Conservation (phyloP, 1,140 invertebrate genomes). For the Pantala flavescens region DNA sequence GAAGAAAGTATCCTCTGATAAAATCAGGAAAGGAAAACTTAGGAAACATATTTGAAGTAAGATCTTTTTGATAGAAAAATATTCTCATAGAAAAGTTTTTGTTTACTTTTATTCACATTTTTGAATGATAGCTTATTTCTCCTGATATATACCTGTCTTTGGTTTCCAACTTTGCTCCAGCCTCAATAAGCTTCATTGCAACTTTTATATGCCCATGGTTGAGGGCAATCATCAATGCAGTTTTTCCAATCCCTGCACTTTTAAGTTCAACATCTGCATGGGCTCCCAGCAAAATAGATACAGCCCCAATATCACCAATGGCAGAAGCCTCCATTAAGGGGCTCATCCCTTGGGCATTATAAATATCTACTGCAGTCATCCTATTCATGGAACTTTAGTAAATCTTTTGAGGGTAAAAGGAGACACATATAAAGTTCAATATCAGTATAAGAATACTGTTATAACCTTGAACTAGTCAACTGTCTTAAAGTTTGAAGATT, state of each 20-base stretch:
- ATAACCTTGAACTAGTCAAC: background rate
- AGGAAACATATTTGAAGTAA: too few species aligned
- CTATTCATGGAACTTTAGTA: background rate
- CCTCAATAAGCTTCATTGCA: background rate
- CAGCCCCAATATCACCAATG: background rate
- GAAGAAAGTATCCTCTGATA: too few species aligned
- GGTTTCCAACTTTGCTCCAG: background rate
- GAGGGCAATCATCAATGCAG: background rate
- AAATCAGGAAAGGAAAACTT: too few species aligned
- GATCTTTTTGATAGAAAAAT: too few species aligned
- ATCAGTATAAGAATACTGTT: too few species aligned
- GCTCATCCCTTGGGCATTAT: background rate
- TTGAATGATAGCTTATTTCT: too few species aligned
- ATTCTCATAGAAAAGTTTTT: too few species aligned
- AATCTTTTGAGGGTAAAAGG: too few species aligned
- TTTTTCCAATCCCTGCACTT: background rate
- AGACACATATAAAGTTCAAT: background rate
- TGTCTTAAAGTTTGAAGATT: background rate
- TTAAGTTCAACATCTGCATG: background rate
- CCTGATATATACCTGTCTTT: background rate
- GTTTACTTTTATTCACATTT: too few species aligned
- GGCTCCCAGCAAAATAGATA: background rate
- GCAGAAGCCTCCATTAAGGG: background rate
- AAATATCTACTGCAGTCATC: background rate
- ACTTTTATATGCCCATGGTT: background rate